Base-by-base conservation (phyloP, 53 echinoderm and acorn worm genomes). In the Actinopyga echinites region DNA sequence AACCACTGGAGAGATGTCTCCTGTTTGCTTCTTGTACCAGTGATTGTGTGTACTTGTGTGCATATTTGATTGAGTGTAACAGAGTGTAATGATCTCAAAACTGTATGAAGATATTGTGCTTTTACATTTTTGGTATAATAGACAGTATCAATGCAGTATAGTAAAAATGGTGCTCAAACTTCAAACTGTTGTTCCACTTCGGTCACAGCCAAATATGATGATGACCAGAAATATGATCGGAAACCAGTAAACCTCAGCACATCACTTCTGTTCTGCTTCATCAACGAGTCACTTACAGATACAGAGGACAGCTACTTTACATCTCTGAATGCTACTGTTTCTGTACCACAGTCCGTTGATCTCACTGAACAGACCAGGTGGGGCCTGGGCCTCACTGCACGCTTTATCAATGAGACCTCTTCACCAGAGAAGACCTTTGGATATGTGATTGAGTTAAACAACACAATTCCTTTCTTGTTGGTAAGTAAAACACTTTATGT, bases 391-490 rank as follows among this genome's bases (percentile, higher is more conserved):
- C 56, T 85, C 26, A 83, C 84, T 49, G 83, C 84, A 12, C 90
- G 90, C 30, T 17, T 87, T 53, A 81, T 86, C 61, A 83, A 93
- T 54, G 90, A 90, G 65, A 56, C 69, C 24, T 57, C 44, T 28
- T 74, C 71, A 13, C 37, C 67, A 28, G 58, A 88, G 11, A 84
- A 87, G 69, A 77, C 64, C 52, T 82, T 60, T 84, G 90, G 88
- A 90, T 93, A 90, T 56, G 82, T 87, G 82, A 36, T 60, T 23
- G 80, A 93, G 69, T 68, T 87, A 75, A 90, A 93, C 85, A 85
- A 83, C 65, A 87, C 90, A 37, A 65, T 93, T 28, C 93, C 93
- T 61, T 28, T 61, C 33, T 85, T 93, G 38, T 69, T 84, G 79
- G 93, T 93, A 62, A 90, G 91, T 24, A n/a, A n/a, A n/a, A n/a